These are phyloP conservation scores for Eupsilia transversa DNA, from an alignment of 2,888 invertebrate genomes.

Conservation along the genomic window DNA sequence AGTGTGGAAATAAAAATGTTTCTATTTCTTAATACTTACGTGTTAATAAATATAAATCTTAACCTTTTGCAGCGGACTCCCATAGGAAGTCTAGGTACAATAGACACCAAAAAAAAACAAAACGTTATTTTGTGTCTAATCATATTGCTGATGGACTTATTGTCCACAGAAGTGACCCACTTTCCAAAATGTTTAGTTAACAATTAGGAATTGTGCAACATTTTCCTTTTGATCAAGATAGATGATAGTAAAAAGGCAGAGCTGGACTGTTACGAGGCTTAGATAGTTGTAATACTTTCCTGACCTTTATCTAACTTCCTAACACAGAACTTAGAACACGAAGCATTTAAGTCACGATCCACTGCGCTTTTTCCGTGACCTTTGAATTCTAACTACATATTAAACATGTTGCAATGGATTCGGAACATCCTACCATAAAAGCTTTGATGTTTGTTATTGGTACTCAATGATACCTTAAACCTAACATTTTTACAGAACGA, in stretches of 20 bases:
- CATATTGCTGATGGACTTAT: background rate
- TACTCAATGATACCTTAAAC: constrained; percentile 5
- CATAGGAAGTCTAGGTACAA: background rate
- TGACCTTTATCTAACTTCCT: constrained; percentile 58
- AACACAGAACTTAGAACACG: constrained; percentile 30
- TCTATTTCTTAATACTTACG: background rate
- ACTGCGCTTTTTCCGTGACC: constrained; percentile 46
- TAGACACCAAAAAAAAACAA: background rate
- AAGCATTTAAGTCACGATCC: constrained; percentile 41
- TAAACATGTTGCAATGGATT: constrained; percentile 24
- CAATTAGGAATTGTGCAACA: constrained; percentile 54
- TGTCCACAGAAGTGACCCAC: constrained; percentile 27
- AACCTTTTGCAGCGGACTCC: background rate
- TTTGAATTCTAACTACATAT: constrained; percentile 21
- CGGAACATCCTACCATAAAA: constrained; percentile 2
- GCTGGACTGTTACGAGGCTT: constrained; percentile 38
- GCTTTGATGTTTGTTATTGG: constrained; percentile 18
- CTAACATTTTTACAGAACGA: background rate
- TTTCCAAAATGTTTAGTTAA: constrained; percentile 32
- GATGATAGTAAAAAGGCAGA: constrained; percentile 14
- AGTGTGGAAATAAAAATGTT: constrained; percentile 7
- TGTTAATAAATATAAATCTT: background rate
- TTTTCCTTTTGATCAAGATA: constrained; percentile 38
- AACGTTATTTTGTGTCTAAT: background rate
- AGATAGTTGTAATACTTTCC: constrained; percentile 32